A percentile compares a stretch with the other conserved stretches of the same genome.
phyloP scores from a whole-genome alignment of 1,140 invertebrate genomes.

The Asobara japonica region DNA sequence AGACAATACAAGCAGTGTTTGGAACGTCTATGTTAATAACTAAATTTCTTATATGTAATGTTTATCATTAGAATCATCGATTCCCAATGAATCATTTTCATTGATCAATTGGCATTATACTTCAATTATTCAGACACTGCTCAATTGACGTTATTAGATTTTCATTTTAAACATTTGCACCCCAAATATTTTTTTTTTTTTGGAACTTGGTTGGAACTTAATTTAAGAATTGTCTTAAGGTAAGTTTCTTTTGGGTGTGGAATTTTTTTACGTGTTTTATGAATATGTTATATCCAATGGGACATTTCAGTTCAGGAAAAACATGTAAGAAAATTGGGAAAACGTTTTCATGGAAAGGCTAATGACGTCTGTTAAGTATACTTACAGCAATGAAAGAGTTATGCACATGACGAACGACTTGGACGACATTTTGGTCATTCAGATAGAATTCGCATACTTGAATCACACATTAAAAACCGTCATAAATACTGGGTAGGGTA shows the following conservation, averaged over 20 bases:
- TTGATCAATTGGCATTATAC: conserved; percentile 6
- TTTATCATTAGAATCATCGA: conserved; percentile 10
- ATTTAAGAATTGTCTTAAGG: no score
- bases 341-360: not conserved
- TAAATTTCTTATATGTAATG: conserved; percentile 3
- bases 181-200: not conserved
- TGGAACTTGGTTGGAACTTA: no score
- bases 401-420: not conserved
- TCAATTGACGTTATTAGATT: not conserved
- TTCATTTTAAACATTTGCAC: not conserved
- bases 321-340: not conserved
- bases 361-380: not conserved
- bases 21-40: conserved; percentile 12
- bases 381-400: not conserved
- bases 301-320: not conserved
- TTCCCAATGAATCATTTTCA: not conserved
- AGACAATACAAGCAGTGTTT: conserved; percentile 28
- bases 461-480: no score
- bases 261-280: no score
- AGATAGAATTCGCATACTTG: not conserved
- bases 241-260: no score
- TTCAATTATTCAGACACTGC: conserved; percentile 6
- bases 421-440: not conserved
- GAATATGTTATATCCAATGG: no score
- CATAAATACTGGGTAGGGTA: no score